These are phyloP conservation scores for Ips nitidus DNA, from an alignment of 1,140 invertebrate species.

Conservation along the genomic window DNA sequence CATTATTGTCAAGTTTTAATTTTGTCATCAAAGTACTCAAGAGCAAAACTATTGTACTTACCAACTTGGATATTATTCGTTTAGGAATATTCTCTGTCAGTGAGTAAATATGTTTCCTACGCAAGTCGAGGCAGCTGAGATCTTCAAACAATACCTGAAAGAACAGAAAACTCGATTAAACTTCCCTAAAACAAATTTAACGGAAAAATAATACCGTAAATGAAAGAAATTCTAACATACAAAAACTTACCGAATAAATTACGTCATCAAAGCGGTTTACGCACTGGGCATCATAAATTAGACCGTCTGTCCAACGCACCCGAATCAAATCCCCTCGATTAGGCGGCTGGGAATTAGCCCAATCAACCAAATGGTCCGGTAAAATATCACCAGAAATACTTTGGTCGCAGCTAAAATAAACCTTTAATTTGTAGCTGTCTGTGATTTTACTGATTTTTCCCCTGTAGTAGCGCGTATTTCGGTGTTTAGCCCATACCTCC, in stretches of 20 bases:
- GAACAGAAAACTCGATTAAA: slow-evolving; percentile 2
- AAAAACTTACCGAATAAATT: slow-evolving; percentile 59
- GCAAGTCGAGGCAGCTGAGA: slow-evolving; percentile 51
- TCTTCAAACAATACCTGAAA: slow-evolving; percentile 59
- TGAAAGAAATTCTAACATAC: neutral
- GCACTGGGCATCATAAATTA: slow-evolving; percentile 61
- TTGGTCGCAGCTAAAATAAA: slow-evolving; percentile 64
- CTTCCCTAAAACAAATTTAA: slow-evolving; percentile 1
- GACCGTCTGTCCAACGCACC: slow-evolving; percentile 63
- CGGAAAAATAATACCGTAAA: neutral
- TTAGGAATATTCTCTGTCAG: slow-evolving; percentile 57
- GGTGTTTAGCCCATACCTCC: slow-evolving; percentile 64
- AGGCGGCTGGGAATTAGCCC: slow-evolving; percentile 26
- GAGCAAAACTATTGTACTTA: slow-evolving; percentile 47
- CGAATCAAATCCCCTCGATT: slow-evolving; percentile 50
- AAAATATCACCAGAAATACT: slow-evolving; percentile 65
- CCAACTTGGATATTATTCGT: slow-evolving; percentile 56
- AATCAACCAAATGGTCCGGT: slow-evolving; percentile 55
- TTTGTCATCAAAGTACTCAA: neutral
- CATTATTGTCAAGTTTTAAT: slow-evolving; percentile 19
- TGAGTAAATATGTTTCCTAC: slow-evolving; percentile 55
- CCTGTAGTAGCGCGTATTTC: slow-evolving; percentile 65
- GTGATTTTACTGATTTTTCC: slow-evolving; percentile 57
- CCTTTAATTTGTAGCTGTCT: slow-evolving; percentile 59
- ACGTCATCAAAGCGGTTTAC: slow-evolving; percentile 57